Evolutionary conservation across 2,797 vertebrate genomes (phyloP).

Genomic region (Bovichtus variegatus): DNA sequence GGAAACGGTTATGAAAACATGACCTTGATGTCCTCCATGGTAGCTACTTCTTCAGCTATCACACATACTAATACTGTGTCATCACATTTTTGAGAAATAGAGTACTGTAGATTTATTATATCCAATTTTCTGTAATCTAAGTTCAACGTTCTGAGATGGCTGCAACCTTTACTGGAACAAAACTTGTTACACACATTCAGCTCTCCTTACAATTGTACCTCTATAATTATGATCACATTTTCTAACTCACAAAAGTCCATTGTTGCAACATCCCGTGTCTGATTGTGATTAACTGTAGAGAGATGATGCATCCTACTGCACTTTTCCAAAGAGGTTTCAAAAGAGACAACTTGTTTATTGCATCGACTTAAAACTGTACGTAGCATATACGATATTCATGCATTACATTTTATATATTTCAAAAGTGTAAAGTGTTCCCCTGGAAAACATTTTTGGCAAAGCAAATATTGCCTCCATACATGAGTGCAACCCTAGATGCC

Average conservation of each 20-base stretch:
- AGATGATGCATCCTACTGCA: not conserved
- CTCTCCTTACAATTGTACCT: not conserved
- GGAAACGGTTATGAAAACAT: too few species aligned
- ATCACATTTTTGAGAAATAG: too few species aligned
- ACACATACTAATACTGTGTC: too few species aligned
- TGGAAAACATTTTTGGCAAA: not conserved
- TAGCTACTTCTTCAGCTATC: too few species aligned
- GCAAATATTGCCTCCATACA: not conserved
- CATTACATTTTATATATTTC: not conserved
- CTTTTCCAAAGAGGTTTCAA: not conserved
- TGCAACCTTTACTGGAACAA: not conserved
- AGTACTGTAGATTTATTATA: too few species aligned
- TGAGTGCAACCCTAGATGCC: not conserved
- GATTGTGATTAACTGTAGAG: conserved; percentile 9
- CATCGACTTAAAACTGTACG: not conserved
- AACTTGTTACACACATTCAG: not conserved
- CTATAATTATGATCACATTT: not conserved
- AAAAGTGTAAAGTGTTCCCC: not conserved
- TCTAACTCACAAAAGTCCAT: conserved; percentile 9
- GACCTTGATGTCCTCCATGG: too few species aligned
- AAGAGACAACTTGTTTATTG: not conserved
- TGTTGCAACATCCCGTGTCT: conserved; percentile 19
- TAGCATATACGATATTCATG: not conserved
- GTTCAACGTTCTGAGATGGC: not conserved
- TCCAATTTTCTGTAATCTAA: too few species aligned